Base-by-base conservation (phyloP, 2,888 invertebrate genomes). In the Clostera curtula region DNA sequence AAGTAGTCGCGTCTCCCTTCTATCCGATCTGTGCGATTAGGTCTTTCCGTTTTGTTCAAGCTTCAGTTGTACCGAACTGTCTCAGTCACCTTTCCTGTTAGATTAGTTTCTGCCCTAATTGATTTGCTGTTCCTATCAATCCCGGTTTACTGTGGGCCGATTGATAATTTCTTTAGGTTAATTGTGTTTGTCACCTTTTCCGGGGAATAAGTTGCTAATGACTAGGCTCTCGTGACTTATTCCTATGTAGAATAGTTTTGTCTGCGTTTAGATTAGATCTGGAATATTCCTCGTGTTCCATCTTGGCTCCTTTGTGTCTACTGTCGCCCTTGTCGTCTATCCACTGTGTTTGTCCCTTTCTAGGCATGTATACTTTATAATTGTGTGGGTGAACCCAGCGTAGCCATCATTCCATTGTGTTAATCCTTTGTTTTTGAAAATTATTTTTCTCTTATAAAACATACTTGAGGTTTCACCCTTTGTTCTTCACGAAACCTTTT, bases 1-100 rank as follows among this genome's bases (percentile, higher is more conserved):
- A 79, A 79, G 80, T 80, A 82, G 80, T 75, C 73, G 75, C 77
- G 77, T 73, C 71, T 75, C 76, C 80, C 79, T 79, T 76, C 79
- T 77, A 68, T 73, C 79, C 79, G 66, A 66, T 75, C 68, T 75
- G 65, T 80, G 80, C 76, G 68, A 73, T 69, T 80, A 82, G 79
- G 79, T 76, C 79, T 74, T 80, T 70, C 72, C 75, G 68, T 82
- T 80, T 65, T 67, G 70, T 75, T 57, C 56, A 75, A 62, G 82
- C 82, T 83, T 80, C 70, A 58, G 60, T 67, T 42, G 27, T 42
- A 49, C 39, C 39, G 57, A 34, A 37, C 36, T 57, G 55, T 61
- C 46, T 69, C 56, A 34, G 36, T 65, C 52, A 53, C 70, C 66
- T 70, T 43, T 58, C 57, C 72, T 75, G 67, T 70, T 80, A 80